Base-by-base conservation (phyloP, 2,888 invertebrate genomes). In the Notocelia uddmanniana region DNA sequence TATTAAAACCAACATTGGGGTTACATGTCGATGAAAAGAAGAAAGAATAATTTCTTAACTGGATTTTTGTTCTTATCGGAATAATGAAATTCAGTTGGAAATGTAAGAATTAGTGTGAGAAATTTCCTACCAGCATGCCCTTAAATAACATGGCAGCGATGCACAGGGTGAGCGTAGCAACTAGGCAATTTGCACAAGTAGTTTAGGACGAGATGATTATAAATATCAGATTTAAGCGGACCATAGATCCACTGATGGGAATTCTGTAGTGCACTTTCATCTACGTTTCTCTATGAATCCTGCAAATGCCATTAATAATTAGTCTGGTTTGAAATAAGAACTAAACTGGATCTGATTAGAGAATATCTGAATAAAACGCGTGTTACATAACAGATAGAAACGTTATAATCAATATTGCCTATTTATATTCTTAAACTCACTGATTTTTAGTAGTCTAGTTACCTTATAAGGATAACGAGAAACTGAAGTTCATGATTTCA, bases 151-250 rank as follows among this genome's bases (percentile, higher is more conserved):
- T 64, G 34, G 52, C 64, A 64, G 34, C 64, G 11, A 64, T 54
- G 37, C 52, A 64, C 52, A 21, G 54, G 34, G 52, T 54, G 50
- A 55, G 45, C 18, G 54, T 26, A 57, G 67, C 58, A 58, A 67
- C 66, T 41, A 59, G 48, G 66, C 66, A 67, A 66, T 71, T 71
- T 71, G 71, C 71, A 60, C 58, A 71, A 67, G 59, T 66, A 58
- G 64, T 66, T 70, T 64, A 62, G 50, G 59, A 55, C 62, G 62
- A 69, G 71, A 71, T 71, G 66, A 71, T 71, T 67, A 71, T 67
- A 71, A 71, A 71, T 71, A 71, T 71, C 71, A 71, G 71, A 66
- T 66, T 59, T 54, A 66, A 55, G 52, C 58, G 45, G 64, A 59
- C 52, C 64, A 9, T 64, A 64, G 64, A 64, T 64, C 37, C 64